A percentile compares a stretch with the other conserved stretches of the same genome.
phyloP scores from a whole-genome alignment of 2,113 vertebrate genomes.

The Bagarius yarrelli region DNA sequence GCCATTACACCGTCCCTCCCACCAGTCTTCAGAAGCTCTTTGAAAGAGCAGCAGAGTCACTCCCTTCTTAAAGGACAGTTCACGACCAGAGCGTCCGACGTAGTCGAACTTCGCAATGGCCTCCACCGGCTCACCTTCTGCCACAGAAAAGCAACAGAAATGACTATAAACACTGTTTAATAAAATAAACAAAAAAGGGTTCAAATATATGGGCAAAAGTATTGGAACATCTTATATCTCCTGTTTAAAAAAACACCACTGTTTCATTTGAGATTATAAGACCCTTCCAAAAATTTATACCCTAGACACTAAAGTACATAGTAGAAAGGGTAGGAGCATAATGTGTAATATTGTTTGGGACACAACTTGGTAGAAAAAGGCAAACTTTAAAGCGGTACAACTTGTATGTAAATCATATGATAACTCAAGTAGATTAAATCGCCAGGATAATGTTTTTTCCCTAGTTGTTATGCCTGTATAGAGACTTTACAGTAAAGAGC shows the following conservation, averaged over 20 bases:
- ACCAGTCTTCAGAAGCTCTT: constrained; percentile 97
- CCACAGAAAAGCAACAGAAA: constrained; percentile 16
- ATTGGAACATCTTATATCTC: too few relatives aligned
- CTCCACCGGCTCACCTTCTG: constrained; percentile 93
- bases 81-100: constrained; percentile 86
- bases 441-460: neutral
- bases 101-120: constrained; percentile 98
- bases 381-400: too few relatives aligned
- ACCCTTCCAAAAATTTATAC: too few relatives aligned
- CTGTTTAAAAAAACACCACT: too few relatives aligned
- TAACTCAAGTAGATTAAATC: neutral
- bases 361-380: too few relatives aligned
- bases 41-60: constrained; percentile 91
- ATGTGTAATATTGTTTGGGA: too few relatives aligned
- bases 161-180: neutral
- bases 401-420: neutral
- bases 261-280: too few relatives aligned
- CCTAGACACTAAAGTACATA: too few relatives aligned
- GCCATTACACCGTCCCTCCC: constrained; percentile 94
- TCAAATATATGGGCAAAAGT: too few relatives aligned
- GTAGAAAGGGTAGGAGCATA: too few relatives aligned
- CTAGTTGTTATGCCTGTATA: neutral
- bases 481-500: too few relatives aligned
- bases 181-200: too few relatives aligned
- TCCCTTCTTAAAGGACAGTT: constrained; percentile 97